These are phyloP conservation scores for Aurelia aurita complex sp. Pacific DNA, from an alignment of 30 jellyfish, hydroid and myxozoan species.

Conservation along the genomic window DNA sequence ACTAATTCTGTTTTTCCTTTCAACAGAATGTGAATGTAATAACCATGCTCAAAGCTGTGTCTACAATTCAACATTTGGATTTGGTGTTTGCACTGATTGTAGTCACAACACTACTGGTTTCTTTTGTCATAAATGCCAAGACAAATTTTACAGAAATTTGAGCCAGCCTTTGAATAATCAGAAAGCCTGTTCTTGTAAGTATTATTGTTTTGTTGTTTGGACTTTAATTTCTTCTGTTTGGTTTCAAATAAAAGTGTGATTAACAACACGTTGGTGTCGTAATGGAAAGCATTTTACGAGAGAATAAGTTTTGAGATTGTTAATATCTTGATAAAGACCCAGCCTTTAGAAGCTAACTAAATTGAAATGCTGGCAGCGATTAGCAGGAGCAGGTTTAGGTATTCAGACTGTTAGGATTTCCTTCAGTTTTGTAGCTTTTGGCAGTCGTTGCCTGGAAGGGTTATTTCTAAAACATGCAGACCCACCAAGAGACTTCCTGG, in stretches of 20 bases:
- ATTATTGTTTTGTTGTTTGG: neutral
- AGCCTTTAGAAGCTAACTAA: no score
- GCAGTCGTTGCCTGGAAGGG: no score
- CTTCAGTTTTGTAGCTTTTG: no score
- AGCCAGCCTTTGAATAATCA: constrained; percentile 42
- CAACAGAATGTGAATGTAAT: constrained; percentile 75
- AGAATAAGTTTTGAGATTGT: neutral
- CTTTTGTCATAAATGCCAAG: constrained; percentile 76
- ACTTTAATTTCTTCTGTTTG: neutral
- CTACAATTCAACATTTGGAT: constrained; percentile 69
- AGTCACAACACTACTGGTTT: constrained; percentile 74
- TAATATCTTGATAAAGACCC: no score
- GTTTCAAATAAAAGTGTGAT: no score
- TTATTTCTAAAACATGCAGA: no score
- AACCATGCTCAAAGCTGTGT: constrained; percentile 68
- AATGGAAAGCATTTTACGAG: neutral
- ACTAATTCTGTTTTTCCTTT: no score
- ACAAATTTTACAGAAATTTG: constrained; percentile 69
- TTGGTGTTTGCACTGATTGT: constrained; percentile 85
- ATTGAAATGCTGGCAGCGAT: no score
- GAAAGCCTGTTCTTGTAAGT: constrained; percentile 74
- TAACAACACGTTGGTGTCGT: neutral
- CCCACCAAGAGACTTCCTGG: no score
- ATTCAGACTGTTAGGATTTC: no score
- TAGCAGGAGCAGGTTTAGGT: no score